A percentile compares a stretch with the other conserved stretches of the same genome.
Evolutionary conservation across 2,888 invertebrate genomes (phyloP).

Genomic region (Sympetrum striolatum): DNA sequence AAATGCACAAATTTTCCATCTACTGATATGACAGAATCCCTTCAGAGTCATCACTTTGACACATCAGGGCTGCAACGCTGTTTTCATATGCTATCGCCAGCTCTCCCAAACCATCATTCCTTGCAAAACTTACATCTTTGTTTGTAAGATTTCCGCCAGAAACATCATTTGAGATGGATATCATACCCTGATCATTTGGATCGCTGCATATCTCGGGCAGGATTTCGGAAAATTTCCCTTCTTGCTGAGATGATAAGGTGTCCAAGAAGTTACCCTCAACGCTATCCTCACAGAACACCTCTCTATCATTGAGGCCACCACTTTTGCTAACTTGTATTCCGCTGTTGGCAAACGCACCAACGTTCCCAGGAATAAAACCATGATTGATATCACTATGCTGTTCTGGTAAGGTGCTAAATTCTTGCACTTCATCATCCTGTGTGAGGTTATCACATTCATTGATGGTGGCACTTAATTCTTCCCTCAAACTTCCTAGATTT

Average conservation of each 20-base stretch:
- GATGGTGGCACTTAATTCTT: background rate
- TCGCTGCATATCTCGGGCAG: conserved; percentile 8
- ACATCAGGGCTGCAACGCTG: conserved; percentile 20
- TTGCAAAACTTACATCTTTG: background rate
- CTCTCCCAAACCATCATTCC: background rate
- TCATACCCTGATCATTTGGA: background rate
- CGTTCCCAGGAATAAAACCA: background rate
- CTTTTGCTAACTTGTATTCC: background rate
- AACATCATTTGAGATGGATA: background rate
- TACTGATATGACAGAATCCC: background rate
- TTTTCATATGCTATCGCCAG: conserved; percentile 12
- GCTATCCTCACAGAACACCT: background rate
- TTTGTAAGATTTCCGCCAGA: background rate
- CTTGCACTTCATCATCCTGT: background rate
- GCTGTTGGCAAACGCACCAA: background rate
- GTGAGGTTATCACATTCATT: background rate
- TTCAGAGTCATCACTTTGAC: conserved; percentile 36
- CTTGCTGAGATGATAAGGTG: conserved; percentile 1
- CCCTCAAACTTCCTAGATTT: background rate
- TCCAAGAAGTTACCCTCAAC: conserved; percentile 15
- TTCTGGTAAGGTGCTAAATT: background rate
- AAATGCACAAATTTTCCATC: background rate
- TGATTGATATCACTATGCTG: background rate
- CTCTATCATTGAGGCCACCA: background rate
- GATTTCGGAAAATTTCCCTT: background rate